A percentile compares a stretch with the other conserved stretches of the same genome.
phyloP scores from a whole-genome alignment of 2,797 vertebrate genomes.

The Parauchenoglanis ngamensis region DNA sequence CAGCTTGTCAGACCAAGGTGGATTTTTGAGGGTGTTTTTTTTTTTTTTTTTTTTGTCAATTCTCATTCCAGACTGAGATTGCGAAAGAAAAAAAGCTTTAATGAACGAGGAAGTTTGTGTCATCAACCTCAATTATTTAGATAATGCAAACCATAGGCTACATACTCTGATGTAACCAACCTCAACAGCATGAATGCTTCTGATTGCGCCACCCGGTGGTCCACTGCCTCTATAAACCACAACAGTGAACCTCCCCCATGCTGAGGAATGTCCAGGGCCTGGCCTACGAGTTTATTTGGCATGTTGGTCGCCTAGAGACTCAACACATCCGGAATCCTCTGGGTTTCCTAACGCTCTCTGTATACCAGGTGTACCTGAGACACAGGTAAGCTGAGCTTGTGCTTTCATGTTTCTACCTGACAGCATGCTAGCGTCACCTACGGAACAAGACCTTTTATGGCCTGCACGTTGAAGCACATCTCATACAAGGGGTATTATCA shows the following conservation, averaged over 20 bases:
- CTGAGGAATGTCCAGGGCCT: constrained; percentile 18
- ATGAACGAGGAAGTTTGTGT: constrained; percentile 11
- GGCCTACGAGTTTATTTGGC: constrained; percentile 39
- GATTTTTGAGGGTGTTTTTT: neutral
- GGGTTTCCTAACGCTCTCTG: constrained; percentile 37
- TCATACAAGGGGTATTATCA: too few species aligned
- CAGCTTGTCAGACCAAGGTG: neutral
- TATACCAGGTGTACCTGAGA: constrained; percentile 38
- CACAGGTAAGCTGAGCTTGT: constrained; percentile 6
- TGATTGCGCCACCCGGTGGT: constrained; percentile 54
- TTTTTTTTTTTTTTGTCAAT: neutral
- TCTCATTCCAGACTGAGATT: neutral
- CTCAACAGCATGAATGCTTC: neutral
- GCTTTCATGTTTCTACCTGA: constrained; percentile 38
- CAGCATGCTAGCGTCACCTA: constrained; percentile 1
- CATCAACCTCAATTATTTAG: neutral
- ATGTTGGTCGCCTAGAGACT: constrained; percentile 45
- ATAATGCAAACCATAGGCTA: neutral
- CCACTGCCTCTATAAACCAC: neutral
- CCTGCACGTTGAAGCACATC: neutral
- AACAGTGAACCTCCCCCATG: constrained; percentile 33
- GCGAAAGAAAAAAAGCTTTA: neutral
- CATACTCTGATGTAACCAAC: neutral
- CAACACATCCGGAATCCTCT: constrained; percentile 44
- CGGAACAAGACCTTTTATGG: constrained; percentile 57